Base-by-base conservation (phyloP, 2,888 invertebrate species). In the Aporophyla lueneburgensis region DNA sequence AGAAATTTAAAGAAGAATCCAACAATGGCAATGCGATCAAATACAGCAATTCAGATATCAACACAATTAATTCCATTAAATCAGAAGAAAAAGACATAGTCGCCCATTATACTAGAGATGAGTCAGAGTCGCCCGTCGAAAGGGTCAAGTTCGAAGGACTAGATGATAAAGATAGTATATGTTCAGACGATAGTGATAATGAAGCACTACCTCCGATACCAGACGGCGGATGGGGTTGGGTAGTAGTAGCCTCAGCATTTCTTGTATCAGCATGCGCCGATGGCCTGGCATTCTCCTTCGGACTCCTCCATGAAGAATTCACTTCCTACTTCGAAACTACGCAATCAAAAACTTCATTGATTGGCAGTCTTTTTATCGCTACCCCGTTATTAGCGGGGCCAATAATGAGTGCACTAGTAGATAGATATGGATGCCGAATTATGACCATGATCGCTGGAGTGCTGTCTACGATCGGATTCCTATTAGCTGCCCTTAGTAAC, bases 201-300 rank as follows among this genome's bases (percentile, higher is more conserved):
- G 78, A 69, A 10, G 88, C 96, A 94, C 94, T 97, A 65, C 97
- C 97, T 0, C 97, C 97, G 12, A 97, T 98, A 49, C 98, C 98
- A 0, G 98, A 98, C 87, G 98, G 98, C 0, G 98, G 98, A 0
- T 99, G 98, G 98, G 98, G 99, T 0, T 99, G 99, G 99, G 97
- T 99, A 51, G 98, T 99, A 0, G 99, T 99, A 0, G 95, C 98
- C 19, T 97, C 99, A 9, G 98, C 99, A 0, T 97, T 99, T 85
- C 92, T 99, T 43, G 97, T 99, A n/a, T 98, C 99, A 58, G 97
- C 99, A 86, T 98, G 99, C 74, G 98, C 99, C 56, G 99, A 99
- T 92, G 99, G 99, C 0, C 97, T 99, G 62, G 98, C 98, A 14
- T 99, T 99, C 93, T 99, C 99, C 0, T 99, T 99, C 91, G 99